Evolutionary conservation across 2,888 invertebrate species (phyloP), one percentile per base, ranked within the genome.

Genomic region (Drosophila leonis): DNA sequence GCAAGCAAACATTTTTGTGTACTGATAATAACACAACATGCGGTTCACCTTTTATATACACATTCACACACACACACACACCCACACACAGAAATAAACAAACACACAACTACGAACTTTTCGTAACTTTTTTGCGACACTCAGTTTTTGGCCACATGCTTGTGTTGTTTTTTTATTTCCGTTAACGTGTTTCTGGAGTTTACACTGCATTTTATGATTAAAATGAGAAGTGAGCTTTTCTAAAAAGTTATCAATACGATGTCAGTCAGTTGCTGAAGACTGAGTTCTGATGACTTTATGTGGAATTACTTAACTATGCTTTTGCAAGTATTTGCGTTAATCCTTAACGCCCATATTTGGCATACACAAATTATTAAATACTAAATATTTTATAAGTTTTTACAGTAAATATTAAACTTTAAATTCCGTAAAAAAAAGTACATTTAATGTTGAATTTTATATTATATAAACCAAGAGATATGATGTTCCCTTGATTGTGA

Each of bases 21-120:
- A 55, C 66, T 72, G 89, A 81, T 84, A 83, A 82, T 88, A 71
- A 82, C 67, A 80, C 82, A 85, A 70, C 85, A 88, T 76, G 85
- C 73, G 85, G 83, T 60, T 70, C 51, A 35, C 62, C 41, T 18
- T 42, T 8, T 35, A 48, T 27, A 49, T 60, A 68, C 57, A 52
- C 29, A 67, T 27, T 48, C 24, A 54, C 44, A 61, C 15, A 54
- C 18, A 41, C 35, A 27, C 18, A 54, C 10, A 41, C 18, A 41
- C 57, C 61, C 35, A 57, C 20, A 60, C 35, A 27, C 18, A 54
- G 24, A 64, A n/a, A 39, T 20, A 49, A n/a, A 37, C 51, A 59
- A 4, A 15, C 39, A 24, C 24, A 44, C 13, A 10, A 24, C 35
- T 35, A 18, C 20, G 44, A 66, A 79, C 46, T 63, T 79, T 61